These are phyloP conservation scores for Eledone cirrhosa DNA, from an alignment of 2,888 invertebrate species.

Conservation along the genomic window DNA sequence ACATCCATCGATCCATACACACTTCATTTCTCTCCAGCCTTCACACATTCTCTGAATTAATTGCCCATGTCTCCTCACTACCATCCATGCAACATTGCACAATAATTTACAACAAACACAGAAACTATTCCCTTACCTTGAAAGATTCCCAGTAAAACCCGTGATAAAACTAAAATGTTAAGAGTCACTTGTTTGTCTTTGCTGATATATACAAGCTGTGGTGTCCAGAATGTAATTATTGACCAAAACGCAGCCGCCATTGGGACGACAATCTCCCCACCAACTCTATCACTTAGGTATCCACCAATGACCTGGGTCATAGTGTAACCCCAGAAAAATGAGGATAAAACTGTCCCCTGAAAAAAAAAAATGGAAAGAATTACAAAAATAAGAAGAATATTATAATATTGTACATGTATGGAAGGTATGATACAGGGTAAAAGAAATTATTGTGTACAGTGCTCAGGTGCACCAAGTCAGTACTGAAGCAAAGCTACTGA, in stretches of 20 bases:
- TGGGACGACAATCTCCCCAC: conserved; percentile 75
- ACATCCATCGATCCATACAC: too few relatives aligned
- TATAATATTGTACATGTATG: too few relatives aligned
- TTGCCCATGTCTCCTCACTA: too few relatives aligned
- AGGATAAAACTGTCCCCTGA: conserved; percentile 75
- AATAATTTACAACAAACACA: too few relatives aligned
- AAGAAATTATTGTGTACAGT: too few relatives aligned
- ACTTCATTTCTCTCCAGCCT: too few relatives aligned
- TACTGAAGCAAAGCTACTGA: too few relatives aligned
- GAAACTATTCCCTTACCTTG: conserved; percentile 67
- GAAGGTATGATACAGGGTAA: too few relatives aligned
- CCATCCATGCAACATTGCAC: too few relatives aligned
- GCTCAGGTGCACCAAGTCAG: too few relatives aligned
- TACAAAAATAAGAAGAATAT: background rate
- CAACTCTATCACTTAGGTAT: conserved; percentile 70
- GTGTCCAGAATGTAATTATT: conserved; percentile 64
- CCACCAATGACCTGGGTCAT: conserved; percentile 72
- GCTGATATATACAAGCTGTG: conserved; percentile 64
- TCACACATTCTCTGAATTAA: too few relatives aligned
- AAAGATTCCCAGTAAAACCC: conserved; percentile 75
- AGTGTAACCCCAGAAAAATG: conserved; percentile 81
- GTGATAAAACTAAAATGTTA: conserved; percentile 72
- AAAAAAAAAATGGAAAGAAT: conserved; percentile 27
- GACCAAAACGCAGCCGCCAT: conserved; percentile 72
- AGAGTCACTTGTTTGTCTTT: conserved; percentile 69